A percentile compares a stretch with the other conserved stretches of the same genome.
phyloP scores from a whole-genome alignment of 1,140 invertebrate species.

The Thereuonema tuberculata region DNA sequence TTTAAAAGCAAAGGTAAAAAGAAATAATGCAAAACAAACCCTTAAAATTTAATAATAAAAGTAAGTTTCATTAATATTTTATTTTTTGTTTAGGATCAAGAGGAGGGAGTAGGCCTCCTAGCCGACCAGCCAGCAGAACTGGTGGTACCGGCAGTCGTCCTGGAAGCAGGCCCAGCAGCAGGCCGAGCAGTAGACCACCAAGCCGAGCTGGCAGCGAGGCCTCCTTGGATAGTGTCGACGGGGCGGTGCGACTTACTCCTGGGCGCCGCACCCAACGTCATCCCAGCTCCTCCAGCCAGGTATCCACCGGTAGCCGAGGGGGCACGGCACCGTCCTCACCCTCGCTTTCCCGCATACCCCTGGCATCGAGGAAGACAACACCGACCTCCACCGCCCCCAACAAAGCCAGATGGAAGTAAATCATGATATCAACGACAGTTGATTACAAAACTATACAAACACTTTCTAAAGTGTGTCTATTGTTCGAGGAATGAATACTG shows the following conservation, averaged over 20 bases:
- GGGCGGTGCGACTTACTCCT: neutral
- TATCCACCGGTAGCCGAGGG: neutral
- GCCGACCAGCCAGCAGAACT: slow-evolving; percentile 30
- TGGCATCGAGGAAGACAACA: neutral
- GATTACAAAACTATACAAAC: no score
- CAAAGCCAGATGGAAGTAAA: neutral
- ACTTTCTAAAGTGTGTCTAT: no score
- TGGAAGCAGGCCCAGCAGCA: slow-evolving; percentile 46
- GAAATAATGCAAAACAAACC: no score
- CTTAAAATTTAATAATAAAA: no score
- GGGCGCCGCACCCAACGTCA: neutral
- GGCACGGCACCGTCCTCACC: neutral
- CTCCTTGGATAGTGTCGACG: slow-evolving; percentile 51
- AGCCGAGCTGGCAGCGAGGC: slow-evolving; percentile 85
- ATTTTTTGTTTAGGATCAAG: slow-evolving; percentile 30
- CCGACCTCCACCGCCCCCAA: neutral
- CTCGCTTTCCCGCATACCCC: neutral
- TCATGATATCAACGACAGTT: no score
- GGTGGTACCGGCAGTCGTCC: slow-evolving; percentile 40
- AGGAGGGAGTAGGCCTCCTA: slow-evolving; percentile 43
- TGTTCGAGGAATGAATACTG: no score
- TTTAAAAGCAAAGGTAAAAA: no score
- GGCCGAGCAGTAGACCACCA: slow-evolving; percentile 51
- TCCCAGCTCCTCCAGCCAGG: neutral
- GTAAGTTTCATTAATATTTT: no score